A percentile compares a stretch with the other conserved stretches of the same genome.
These are phyloP conservation scores for Serripes groenlandicus DNA, from an alignment of 2,888 invertebrate species.

Conservation along the genomic window DNA sequence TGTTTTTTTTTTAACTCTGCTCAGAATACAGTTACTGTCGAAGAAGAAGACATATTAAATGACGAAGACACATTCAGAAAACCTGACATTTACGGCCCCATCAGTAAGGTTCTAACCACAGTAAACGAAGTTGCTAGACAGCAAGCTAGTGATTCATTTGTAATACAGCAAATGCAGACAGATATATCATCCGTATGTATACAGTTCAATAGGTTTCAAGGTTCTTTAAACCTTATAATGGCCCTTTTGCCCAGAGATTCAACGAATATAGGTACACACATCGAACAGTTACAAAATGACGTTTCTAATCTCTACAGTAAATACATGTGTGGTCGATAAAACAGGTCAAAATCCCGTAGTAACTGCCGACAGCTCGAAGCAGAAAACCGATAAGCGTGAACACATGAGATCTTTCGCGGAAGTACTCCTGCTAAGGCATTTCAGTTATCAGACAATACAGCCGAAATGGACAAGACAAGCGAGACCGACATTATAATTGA, in stretches of 20 bases:
- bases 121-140: neutral
- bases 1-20: neutral
- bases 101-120: neutral
- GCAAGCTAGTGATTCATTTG: neutral
- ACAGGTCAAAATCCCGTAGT: too few species aligned
- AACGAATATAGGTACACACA: neutral
- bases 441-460: too few species aligned
- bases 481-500: too few species aligned
- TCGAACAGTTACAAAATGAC: neutral
- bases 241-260: neutral
- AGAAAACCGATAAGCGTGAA: too few species aligned
- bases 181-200: neutral
- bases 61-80: neutral
- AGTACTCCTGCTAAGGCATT: too few species aligned
- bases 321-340: too few species aligned
- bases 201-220: neutral
- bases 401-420: too few species aligned
- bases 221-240: neutral
- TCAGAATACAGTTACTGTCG: neutral
- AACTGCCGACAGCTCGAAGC: too few species aligned
- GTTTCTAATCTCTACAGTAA: constrained; percentile 1
- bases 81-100: neutral
- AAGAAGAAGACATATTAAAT: neutral
- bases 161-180: neutral
- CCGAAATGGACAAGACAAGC: too few species aligned